A percentile compares a stretch with the other conserved stretches of the same genome.
Evolutionary conservation across 2,113 vertebrate genomes (phyloP).

Genomic region (Pimephales promelas): DNA sequence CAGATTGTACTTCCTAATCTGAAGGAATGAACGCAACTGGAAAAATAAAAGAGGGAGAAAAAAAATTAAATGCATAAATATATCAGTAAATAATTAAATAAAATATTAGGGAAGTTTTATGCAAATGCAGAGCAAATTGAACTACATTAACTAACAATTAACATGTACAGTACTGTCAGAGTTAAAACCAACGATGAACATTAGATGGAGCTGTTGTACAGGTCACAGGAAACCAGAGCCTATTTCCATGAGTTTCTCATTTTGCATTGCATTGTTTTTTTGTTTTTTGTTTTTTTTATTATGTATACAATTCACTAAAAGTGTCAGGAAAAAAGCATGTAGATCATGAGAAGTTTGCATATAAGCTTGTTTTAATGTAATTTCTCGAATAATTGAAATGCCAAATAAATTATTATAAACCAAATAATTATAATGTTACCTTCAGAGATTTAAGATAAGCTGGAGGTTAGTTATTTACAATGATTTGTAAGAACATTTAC

Average conservation of each 20-base stretch:
- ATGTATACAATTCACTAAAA: background rate
- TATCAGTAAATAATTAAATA: background rate
- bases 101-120: background rate
- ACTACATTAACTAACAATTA: background rate
- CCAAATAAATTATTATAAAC: no score
- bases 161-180: no score
- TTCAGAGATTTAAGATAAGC: background rate
- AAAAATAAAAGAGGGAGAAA: background rate
- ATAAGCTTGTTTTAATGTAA: no score
- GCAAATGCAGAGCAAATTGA: background rate
- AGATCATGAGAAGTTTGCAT: background rate
- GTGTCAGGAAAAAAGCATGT: background rate
- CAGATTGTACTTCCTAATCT: slow-evolving; percentile 95
- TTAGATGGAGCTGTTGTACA: slow-evolving; percentile 15
- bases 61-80: background rate
- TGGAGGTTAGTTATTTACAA: background rate
- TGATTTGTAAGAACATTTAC: no score
- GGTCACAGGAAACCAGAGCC: background rate
- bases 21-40: slow-evolving; percentile 92
- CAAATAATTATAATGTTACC: no score
- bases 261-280: no score
- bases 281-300: no score
- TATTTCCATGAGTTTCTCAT: background rate
- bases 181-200: background rate
- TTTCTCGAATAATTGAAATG: no score